Conservation (phyloP, 1,140 invertebrate species). For the Pemphigus obesinymphae region DNA sequence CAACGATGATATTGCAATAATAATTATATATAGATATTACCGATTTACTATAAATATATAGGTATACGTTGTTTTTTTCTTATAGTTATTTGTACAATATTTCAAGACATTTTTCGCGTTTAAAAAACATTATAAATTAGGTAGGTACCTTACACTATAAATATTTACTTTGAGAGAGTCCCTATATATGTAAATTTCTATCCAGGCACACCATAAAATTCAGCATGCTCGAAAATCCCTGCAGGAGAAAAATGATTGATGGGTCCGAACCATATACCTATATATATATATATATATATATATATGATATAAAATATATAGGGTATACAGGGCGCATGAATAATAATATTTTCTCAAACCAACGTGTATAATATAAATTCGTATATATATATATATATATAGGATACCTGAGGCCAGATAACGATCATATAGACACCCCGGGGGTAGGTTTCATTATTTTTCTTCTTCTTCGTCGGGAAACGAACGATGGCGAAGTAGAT, state of each 20-base stretch:
- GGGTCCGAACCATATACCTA: not conserved
- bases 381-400: not conserved
- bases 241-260: not conserved
- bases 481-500: not conserved
- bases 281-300: too few species aligned
- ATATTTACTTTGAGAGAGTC: not conserved
- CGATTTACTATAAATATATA: too few species aligned
- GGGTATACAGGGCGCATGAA: not conserved
- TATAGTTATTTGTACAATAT: too few species aligned
- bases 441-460: not conserved
- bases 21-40: too few species aligned
- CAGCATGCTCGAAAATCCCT: not conserved
- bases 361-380: too few species aligned
- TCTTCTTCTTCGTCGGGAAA: too few species aligned
- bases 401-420: not conserved
- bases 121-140: too few species aligned
- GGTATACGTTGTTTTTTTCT: too few species aligned
- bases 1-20: too few species aligned
- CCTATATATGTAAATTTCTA: rapidly evolving
- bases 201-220: not conserved
- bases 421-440: not conserved
- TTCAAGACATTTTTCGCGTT: too few species aligned
- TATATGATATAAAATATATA: not conserved
- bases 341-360: not conserved
- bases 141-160: not conserved